Conservation (phyloP, 2,797 vertebrate genomes). For the Hafferia zeledoni region DNA sequence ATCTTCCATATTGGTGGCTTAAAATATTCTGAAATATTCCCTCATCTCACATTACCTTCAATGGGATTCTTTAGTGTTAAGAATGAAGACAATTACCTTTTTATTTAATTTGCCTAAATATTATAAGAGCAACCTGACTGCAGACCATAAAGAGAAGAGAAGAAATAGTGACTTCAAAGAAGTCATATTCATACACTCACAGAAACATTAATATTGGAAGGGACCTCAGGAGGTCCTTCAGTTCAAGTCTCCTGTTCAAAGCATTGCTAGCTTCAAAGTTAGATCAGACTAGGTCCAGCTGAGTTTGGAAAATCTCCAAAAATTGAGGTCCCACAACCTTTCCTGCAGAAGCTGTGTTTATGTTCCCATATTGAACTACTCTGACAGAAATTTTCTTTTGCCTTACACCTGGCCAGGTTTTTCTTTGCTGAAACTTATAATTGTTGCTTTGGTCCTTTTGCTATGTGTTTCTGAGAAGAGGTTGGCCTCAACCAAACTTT, state of each 20-base stretch:
- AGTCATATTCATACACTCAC: background rate
- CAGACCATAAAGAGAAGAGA: background rate
- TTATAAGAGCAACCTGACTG: background rate
- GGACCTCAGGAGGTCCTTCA: background rate
- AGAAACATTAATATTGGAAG: background rate
- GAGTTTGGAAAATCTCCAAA: background rate
- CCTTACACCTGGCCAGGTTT: background rate
- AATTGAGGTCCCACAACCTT: background rate
- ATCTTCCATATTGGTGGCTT: background rate
- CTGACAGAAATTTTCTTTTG: background rate
- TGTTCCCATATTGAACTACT: background rate
- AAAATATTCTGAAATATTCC: background rate
- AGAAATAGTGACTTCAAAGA: background rate
- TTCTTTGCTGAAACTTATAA: background rate
- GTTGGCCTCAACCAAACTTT: background rate
- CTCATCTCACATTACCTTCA: background rate
- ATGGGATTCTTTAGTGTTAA: background rate
- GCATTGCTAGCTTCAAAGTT: background rate
- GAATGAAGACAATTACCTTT: background rate
- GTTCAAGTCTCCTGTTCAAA: background rate
- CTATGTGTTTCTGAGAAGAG: background rate
- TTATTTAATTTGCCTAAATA: background rate
- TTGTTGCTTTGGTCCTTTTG: background rate
- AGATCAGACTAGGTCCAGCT: background rate
- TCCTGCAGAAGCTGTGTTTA: background rate